phyloP scores from a whole-genome alignment of 2,888 invertebrate species.

The Hydraecia micacea region DNA sequence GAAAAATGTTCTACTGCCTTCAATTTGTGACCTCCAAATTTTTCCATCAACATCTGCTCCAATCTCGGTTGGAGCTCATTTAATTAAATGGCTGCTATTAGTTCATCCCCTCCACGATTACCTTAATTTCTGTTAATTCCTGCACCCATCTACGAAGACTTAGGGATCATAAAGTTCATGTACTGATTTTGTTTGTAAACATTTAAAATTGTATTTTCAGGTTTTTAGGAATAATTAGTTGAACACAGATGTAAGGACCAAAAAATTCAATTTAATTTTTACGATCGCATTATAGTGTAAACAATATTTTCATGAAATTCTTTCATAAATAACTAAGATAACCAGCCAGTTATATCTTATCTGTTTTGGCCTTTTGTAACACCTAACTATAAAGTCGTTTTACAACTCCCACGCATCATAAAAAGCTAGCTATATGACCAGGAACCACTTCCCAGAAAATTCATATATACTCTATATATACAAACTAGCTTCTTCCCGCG shows the following conservation, averaged over 20 bases:
- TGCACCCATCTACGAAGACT: slow-evolving; percentile 40
- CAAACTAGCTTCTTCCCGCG: too few species aligned
- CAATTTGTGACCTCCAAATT: slow-evolving; percentile 49
- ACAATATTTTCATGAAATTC: background rate
- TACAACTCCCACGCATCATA: background rate
- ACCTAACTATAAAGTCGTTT: background rate
- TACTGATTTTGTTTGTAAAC: slow-evolving; percentile 17
- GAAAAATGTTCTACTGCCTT: slow-evolving; percentile 26
- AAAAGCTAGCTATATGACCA: background rate
- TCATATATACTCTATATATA: too few species aligned
- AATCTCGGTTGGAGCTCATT: slow-evolving; percentile 64
- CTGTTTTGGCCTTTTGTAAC: background rate
- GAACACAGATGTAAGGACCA: background rate
- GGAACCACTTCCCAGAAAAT: background rate
- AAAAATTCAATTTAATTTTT: background rate
- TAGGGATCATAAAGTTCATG: slow-evolving; percentile 22
- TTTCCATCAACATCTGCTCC: slow-evolving; percentile 56
- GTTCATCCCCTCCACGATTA: slow-evolving; percentile 64
- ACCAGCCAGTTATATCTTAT: background rate
- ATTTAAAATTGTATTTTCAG: background rate
- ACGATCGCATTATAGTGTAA: too few species aligned
- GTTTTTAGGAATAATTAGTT: background rate
- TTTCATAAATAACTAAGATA: background rate
- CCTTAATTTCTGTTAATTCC: slow-evolving; percentile 75
- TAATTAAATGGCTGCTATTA: slow-evolving; percentile 70